Evolutionary conservation across 2,113 vertebrate genomes (phyloP), one percentile per base, ranked within the genome.

Genomic region (Nansenia antarctica): DNA sequence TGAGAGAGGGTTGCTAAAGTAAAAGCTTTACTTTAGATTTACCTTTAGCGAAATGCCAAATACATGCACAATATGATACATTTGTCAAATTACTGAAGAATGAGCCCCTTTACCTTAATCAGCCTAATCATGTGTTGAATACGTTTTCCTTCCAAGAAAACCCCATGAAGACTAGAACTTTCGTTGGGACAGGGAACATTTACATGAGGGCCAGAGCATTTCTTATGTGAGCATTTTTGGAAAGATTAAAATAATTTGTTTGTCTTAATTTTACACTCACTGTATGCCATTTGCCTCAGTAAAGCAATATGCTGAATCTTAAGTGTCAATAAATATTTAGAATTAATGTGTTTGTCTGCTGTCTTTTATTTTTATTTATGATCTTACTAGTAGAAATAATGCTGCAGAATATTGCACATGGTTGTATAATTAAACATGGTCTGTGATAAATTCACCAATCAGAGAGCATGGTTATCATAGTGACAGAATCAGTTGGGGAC

Each of bases 251-350:
- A n/a, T 59, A 30, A 20, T 49, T 63, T 35, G 34, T 67, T 27
- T 60, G 34, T 72, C 30, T 79, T 74, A 62, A 52, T 47, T 77
- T 58, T 58, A 70, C 22, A 67, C 59, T 58, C 45, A 20, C 27
- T 6, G 52, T 27, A 67, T 69, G 32, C 67, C 30, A 55, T 80
- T 67, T 83, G 74, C 74, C 81, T 78, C 62, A 75, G 77, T 80
- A 75, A 83, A 82, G 77, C 81, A 79, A 83, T 83, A 80, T 71
- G 58, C 63, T 32, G 27, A 64, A 27, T 58, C 58, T 74, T 62
- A 24, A 9, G 3, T 42, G 32, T 61, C 34, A 64, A 60, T 75
- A 64, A 35, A 74, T 55, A 60, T 37, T 32, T 11, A 39, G 37
- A 63, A 32, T 60, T 3, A 32, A 35, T 7, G 3, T 1, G 8